Conservation (phyloP, 2,113 vertebrate species). For the Passer montanus region DNA sequence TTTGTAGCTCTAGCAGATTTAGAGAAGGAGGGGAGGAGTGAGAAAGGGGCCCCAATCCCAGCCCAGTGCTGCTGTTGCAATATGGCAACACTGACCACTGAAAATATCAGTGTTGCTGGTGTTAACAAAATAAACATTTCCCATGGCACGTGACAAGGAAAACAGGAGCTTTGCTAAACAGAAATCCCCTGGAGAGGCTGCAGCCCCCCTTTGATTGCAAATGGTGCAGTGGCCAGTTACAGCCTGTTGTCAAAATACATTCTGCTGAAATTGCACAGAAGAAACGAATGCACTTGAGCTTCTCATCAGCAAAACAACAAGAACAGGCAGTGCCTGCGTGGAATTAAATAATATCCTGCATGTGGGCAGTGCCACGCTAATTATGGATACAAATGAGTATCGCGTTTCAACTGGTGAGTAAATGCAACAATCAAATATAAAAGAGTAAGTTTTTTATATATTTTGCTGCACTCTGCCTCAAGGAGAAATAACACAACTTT, state of each 20-base stretch:
- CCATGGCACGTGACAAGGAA: neutral
- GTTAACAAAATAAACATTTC: neutral
- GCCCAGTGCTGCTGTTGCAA: neutral
- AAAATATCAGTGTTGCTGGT: neutral
- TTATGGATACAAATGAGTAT: neutral
- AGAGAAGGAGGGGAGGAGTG: neutral
- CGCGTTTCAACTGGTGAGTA: neutral
- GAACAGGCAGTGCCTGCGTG: neutral
- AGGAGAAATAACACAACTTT: neutral
- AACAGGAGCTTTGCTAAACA: neutral
- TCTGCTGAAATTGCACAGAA: neutral
- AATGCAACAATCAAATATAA: neutral
- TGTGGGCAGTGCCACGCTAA: neutral
- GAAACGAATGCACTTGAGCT: neutral
- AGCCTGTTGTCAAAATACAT: neutral
- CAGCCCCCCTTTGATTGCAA: neutral
- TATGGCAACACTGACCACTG: neutral
- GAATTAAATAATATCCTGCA: neutral
- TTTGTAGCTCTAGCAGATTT: conserved; percentile 2
- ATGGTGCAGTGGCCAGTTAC: neutral
- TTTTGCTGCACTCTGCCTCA: neutral
- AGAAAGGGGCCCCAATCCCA: neutral
- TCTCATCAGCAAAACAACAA: neutral
- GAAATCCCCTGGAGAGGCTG: neutral
- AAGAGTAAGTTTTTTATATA: neutral